A percentile compares a stretch with the other conserved stretches of the same genome.
Evolutionary conservation across 2,888 invertebrate species (phyloP).

Genomic region (Mythimna pallens): DNA sequence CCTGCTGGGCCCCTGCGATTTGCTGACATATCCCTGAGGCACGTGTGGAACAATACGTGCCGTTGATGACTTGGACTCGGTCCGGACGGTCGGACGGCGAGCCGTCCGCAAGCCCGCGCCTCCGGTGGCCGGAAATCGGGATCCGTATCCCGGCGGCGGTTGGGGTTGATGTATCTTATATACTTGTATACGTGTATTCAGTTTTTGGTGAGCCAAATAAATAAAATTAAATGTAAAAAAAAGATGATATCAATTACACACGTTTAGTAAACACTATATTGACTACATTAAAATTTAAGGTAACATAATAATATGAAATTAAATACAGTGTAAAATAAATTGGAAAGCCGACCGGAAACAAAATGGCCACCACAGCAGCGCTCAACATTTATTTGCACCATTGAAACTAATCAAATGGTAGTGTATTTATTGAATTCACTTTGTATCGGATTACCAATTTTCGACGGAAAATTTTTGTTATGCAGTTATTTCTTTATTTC

Average conservation of each 20-base stretch:
- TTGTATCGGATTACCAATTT: conserved; percentile 21
- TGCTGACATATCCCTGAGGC: too few species aligned
- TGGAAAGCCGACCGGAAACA: conserved; percentile 25
- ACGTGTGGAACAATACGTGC: too few species aligned
- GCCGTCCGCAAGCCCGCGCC: too few species aligned
- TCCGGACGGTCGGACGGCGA: too few species aligned
- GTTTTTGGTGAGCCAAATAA: too few species aligned
- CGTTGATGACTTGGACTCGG: too few species aligned
- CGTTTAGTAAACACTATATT: not conserved
- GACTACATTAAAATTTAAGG: not conserved
- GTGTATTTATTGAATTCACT: conserved; percentile 18
- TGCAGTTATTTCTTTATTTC: not conserved
- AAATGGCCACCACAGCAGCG: conserved; percentile 2
- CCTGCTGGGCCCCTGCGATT: too few species aligned
- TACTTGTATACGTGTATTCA: not conserved
- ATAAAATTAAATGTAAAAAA: not conserved
- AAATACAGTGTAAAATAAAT: conserved; percentile 2
- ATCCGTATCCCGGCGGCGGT: too few species aligned
- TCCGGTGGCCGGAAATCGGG: too few species aligned
- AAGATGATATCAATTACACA: conserved; percentile 2
- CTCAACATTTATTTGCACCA: conserved; percentile 6
- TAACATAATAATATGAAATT: not conserved
- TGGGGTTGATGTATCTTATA: too few species aligned
- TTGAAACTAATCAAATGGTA: conserved; percentile 11
- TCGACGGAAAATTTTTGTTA: not conserved